Conservation (phyloP, 2,797 vertebrate genomes). For the Hemitrygon akajei region DNA sequence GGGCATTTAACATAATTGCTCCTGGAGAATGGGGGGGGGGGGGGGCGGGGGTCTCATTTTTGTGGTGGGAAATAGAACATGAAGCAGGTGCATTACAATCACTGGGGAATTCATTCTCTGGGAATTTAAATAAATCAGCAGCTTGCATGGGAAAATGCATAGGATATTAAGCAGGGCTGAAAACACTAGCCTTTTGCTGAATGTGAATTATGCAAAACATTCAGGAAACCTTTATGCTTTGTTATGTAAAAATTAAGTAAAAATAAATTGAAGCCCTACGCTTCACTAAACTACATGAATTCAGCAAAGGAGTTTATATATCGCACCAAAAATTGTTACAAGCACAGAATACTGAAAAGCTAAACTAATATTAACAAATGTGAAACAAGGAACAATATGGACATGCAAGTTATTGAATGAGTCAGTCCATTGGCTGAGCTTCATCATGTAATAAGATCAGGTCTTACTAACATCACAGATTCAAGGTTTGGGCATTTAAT, state of each 20-base stretch:
- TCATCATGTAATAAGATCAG: too few relatives aligned
- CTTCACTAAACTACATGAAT: neutral
- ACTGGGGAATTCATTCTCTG: neutral
- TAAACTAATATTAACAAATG: neutral
- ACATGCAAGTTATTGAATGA: too few relatives aligned
- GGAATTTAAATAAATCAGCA: neutral
- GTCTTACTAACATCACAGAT: neutral
- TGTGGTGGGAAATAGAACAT: neutral
- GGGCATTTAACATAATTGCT: neutral
- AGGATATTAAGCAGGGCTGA: neutral
- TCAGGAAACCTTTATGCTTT: neutral
- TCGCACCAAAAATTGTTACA: neutral
- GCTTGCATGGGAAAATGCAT: too few relatives aligned
- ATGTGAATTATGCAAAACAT: too few relatives aligned
- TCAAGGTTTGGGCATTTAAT: neutral
- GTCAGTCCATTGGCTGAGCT: too few relatives aligned
- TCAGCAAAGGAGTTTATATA: neutral
- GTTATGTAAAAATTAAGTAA: neutral
- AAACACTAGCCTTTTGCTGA: neutral
- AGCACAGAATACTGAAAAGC: neutral
- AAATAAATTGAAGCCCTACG: neutral
- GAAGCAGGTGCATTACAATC: neutral
- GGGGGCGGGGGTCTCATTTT: too few relatives aligned
- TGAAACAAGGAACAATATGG: neutral
- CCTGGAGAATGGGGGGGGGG: too few relatives aligned